Evolutionary conservation across 2,113 vertebrate genomes (phyloP).

Genomic region (Pomatostomus ruficeps): DNA sequence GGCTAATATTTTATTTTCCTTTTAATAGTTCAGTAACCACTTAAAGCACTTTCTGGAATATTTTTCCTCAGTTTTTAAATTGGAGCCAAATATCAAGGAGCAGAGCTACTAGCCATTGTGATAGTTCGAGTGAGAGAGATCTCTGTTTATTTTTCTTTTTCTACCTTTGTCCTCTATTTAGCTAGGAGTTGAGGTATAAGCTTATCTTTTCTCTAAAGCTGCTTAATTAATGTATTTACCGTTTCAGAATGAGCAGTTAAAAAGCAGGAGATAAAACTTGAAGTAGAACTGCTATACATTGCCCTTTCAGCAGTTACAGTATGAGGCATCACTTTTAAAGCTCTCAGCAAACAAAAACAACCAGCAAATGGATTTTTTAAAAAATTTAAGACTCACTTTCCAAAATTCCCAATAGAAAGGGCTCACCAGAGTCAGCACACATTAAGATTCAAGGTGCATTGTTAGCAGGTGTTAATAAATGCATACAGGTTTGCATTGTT

Average conservation of each 20-base stretch:
- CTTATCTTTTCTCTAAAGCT: constrained; percentile 24
- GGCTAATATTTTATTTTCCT: neutral
- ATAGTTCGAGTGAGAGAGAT: neutral
- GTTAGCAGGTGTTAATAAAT: neutral
- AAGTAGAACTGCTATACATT: neutral
- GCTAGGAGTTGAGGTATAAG: neutral
- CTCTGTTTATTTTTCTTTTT: neutral
- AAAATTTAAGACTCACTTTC: neutral
- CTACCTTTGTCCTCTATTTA: neutral
- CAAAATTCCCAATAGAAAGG: neutral
- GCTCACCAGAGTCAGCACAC: neutral
- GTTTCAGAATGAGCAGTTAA: neutral
- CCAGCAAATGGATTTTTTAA: neutral
- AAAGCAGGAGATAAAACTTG: neutral
- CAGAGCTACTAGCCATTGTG: neutral
- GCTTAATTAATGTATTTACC: constrained; percentile 29
- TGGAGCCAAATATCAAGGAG: neutral
- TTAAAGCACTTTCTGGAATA: neutral
- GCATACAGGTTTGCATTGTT: neutral
- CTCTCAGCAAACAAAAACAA: neutral
- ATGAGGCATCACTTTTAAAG: neutral
- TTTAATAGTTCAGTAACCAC: neutral
- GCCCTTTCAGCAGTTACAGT: neutral
- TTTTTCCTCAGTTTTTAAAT: neutral
- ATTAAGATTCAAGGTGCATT: neutral